Evolutionary conservation across 2,797 vertebrate species (phyloP).

Genomic region (Chaetodon trifasciatus): DNA sequence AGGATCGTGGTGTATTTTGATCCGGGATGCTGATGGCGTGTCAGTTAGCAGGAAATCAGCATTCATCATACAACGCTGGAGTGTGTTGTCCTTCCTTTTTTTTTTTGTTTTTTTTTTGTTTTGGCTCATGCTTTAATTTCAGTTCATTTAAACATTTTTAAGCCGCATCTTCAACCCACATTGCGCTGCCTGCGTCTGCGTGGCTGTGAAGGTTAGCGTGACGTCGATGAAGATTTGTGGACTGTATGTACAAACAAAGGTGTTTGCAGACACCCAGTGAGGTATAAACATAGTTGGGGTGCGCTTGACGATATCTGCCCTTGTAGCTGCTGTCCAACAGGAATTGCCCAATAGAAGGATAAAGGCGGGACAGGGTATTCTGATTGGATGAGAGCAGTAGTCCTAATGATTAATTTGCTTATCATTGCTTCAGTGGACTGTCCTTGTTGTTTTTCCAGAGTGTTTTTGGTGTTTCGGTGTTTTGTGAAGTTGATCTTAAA

Average conservation of each 20-base stretch:
- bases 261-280: neutral
- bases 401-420: neutral
- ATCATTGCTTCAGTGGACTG: neutral
- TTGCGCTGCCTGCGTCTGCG: too few relatives aligned
- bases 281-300: neutral
- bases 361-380: neutral
- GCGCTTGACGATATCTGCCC: too few relatives aligned
- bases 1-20: conserved; percentile 4
- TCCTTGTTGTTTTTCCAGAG: neutral
- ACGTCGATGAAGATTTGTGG: neutral
- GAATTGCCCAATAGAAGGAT: neutral
- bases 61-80: neutral
- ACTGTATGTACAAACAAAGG: neutral
- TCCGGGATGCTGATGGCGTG: neutral
- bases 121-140: neutral
- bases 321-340: neutral
- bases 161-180: neutral
- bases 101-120: neutral
- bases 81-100: neutral
- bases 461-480: neutral
- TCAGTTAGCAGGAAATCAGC: neutral
- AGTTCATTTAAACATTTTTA: neutral
- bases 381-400: neutral
- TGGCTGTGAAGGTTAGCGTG: neutral
- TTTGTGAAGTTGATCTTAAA: neutral